Conservation (phyloP, 2,888 invertebrate species). For the Cepaea hortensis region DNA sequence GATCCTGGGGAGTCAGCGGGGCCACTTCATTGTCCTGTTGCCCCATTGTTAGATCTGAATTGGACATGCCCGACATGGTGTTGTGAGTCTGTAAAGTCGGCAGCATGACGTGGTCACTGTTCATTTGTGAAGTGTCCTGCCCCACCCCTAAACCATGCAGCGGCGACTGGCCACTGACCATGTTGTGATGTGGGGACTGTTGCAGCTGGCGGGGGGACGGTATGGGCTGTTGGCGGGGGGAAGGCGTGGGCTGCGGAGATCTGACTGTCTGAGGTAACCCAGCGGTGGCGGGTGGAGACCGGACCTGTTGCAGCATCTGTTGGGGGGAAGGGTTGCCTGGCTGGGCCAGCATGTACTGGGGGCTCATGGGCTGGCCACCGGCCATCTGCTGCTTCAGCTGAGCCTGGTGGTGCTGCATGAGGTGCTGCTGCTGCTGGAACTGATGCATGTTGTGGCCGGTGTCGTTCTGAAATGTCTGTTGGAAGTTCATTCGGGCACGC, state of each 20-base stretch:
- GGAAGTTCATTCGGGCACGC: slow-evolving; percentile 60
- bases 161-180: slow-evolving; percentile 73
- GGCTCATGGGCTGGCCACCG: slow-evolving; percentile 80
- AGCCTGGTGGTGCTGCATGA: slow-evolving; percentile 71
- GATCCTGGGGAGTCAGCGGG: slow-evolving; percentile 92
- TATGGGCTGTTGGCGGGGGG: slow-evolving; percentile 80
- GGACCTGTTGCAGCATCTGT: slow-evolving; percentile 87
- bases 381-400: slow-evolving; percentile 76
- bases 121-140: slow-evolving; percentile 79
- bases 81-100: slow-evolving; percentile 64
- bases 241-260: slow-evolving; percentile 87
- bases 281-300: slow-evolving; percentile 83
- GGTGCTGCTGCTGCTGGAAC: slow-evolving; percentile 66
- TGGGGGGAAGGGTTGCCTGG: slow-evolving; percentile 79
- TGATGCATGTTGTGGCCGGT: slow-evolving; percentile 67
- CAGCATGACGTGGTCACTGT: slow-evolving; percentile 77
- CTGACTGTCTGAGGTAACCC: slow-evolving; percentile 79
- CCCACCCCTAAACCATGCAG: slow-evolving; percentile 72
- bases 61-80: slow-evolving; percentile 64
- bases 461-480: slow-evolving; percentile 62
- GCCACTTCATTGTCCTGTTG: slow-evolving; percentile 70
- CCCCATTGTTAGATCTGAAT: slow-evolving; percentile 68
- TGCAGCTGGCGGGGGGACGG: slow-evolving; percentile 76
- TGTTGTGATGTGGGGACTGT: slow-evolving; percentile 75
- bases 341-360: slow-evolving; percentile 78